Evolutionary conservation across 2,797 vertebrate genomes (phyloP), one percentile per base, ranked within the genome.

Genomic region (Dicrostonyx torquatus): DNA sequence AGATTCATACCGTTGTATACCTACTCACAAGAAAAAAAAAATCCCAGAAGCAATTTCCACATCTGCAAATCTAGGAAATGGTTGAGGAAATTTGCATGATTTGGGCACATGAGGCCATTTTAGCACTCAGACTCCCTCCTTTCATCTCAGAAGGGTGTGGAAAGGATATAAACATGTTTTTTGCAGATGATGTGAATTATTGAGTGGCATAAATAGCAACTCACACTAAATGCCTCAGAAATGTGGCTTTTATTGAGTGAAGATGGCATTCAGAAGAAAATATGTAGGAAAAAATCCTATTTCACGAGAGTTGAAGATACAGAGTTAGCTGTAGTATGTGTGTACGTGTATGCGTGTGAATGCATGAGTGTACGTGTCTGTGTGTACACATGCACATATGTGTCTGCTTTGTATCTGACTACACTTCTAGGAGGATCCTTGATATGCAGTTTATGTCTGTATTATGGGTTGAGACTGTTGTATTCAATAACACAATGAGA

Each of bases 11-110:
- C 24, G 53, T 90, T 97, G 86, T 94, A 95, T 96, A 95, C 97
- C 91, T 97, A 97, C 87, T 84, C 9, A 95, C 78, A 64, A 94
- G 20, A 62, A 87, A 75, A 60, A 60, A 93, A 80, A 83, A 34
- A 60, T 72, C 84, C 37, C 29, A 94, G 86, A 96, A 97, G 94
- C 70, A 97, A 97, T 97, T 97, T 96, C 92, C 77, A 97, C 95
- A 97, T 97, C 94, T 95, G 97, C 97, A 97, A 77, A 98, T 97
- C 94, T 90, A 89, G 91, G 80, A 97, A 97, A 95, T 37, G 18
- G 15, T 95, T 95, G 95, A 79, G 82, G 73, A 58, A 97, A 98
- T 98, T 98, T 98, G 91, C 96, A 97, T 95, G 93, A 97, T 97
- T 95, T 95, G 92, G 97, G 86, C 62, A 95, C 91, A 97, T 90